Evolutionary conservation across 2,888 invertebrate genomes (phyloP), one percentile per base, ranked within the genome.

Genomic region (Phyllotreta cruciferae): DNA sequence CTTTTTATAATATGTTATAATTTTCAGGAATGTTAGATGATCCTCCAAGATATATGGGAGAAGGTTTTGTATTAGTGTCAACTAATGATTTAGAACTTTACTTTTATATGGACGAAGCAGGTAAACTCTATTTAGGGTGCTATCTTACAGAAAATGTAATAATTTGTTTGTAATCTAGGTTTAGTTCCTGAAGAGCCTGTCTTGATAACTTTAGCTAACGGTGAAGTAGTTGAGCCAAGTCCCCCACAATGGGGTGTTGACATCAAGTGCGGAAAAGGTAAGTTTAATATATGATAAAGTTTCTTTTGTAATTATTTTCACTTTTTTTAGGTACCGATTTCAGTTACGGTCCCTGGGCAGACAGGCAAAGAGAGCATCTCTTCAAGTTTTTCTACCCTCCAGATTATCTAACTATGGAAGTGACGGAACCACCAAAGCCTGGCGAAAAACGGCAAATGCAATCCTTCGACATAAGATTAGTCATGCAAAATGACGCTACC

Each of bases 291-390:
- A 49, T 24, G 5, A 34, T 38, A 7, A 8, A n/a, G 14, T 45
- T n/a, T 42, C 5, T 41, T 34, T 9, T 41, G 2, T n/a, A 41
- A 39, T 11, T 42, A 24, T 13, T 11, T 56, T 36, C 55, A 7
- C 0, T 52, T n/a, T 52, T 70, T 72, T 50, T 53, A 77, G 78
- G 87, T 0, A 94, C 94, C 1, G 94, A 96, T 77, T 94, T 99
- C 74, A 97, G 96, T 80, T 99, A 98, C 78, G 98, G 98, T 0
- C 98, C 98, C 0, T 99, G 98, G 98, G 98, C 98, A 2, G 98
- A 99, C 79, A 86, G 97, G 55, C 98, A 99, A 79, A 87, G 98
- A 68, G 97, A 97, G 78, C 90, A 94, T 81, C 84, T 99, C 37
- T 98, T 94, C 82, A 94, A 90, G 82, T 96, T 98, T 81, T 99